A percentile compares a stretch with the other conserved stretches of the same genome.
Evolutionary conservation across 2,888 invertebrate genomes (phyloP).

Genomic region (Proisotoma minuta): DNA sequence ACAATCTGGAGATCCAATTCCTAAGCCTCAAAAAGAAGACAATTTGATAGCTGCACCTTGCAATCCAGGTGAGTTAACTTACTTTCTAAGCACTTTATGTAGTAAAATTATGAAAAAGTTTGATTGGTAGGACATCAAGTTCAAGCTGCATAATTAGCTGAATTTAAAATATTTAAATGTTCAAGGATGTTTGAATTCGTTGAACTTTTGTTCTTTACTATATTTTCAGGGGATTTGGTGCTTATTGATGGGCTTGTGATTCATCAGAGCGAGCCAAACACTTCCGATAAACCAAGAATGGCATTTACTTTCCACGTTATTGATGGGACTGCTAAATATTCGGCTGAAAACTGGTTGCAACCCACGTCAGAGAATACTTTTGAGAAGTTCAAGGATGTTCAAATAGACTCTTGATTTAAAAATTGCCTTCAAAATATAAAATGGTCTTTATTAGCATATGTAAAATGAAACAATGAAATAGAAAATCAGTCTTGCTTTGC

Average conservation of each 20-base stretch:
- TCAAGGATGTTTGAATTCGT: background rate
- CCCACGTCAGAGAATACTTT: conserved; percentile 66
- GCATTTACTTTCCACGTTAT: conserved; percentile 94
- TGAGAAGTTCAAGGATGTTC: conserved; percentile 27
- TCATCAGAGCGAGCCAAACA: conserved; percentile 84
- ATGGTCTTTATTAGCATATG: background rate
- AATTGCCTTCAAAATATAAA: background rate
- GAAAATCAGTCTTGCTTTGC: background rate
- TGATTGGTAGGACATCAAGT: background rate
- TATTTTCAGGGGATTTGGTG: conserved; percentile 69
- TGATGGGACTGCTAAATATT: conserved; percentile 72
- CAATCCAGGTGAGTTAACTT: conserved; percentile 64
- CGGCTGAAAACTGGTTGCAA: conserved; percentile 82
- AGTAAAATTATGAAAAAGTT: background rate
- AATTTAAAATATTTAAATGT: background rate
- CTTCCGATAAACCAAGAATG: conserved; percentile 74
- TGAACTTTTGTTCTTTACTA: background rate
- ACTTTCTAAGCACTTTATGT: background rate
- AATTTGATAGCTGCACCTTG: conserved; percentile 75
- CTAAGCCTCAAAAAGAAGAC: conserved; percentile 61
- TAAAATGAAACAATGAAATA: conserved; percentile 3
- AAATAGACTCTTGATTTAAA: background rate
- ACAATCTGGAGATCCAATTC: conserved; percentile 58
- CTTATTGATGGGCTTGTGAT: conserved; percentile 89
- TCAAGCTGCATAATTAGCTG: background rate